Evolutionary conservation across 1,140 invertebrate genomes (phyloP).

Genomic region (Proctacanthus coquilletti): DNA sequence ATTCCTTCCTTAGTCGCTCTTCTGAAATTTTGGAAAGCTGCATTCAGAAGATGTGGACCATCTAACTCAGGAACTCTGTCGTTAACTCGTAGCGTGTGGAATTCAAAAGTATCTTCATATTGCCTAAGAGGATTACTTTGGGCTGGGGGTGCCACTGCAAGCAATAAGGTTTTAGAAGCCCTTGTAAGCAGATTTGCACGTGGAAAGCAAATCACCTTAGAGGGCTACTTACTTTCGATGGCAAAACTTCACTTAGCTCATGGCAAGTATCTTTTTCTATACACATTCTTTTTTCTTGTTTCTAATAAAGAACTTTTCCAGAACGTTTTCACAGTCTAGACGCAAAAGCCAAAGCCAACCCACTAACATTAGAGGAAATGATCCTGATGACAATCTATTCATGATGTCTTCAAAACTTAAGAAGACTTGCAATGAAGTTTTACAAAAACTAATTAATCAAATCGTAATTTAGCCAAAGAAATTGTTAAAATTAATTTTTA

Average conservation of each 20-base stretch:
- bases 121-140: slow-evolving; percentile 45
- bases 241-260: slow-evolving; percentile 55
- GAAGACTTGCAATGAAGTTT: no score
- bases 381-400: slow-evolving; percentile 57
- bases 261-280: slow-evolving; percentile 32
- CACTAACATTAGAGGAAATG: slow-evolving; percentile 57
- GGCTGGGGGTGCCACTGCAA: slow-evolving; percentile 51
- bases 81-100: slow-evolving; percentile 23
- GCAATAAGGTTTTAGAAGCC: slow-evolving; percentile 61
- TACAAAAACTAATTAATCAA: no score
- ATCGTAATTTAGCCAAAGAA: no score
- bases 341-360: slow-evolving; percentile 56
- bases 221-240: slow-evolving; percentile 51
- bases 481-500: no score
- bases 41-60: slow-evolving; percentile 35
- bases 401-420: slow-evolving; percentile 32
- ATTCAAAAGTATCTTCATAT: slow-evolving; percentile 43
- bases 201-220: slow-evolving; percentile 40
- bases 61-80: slow-evolving; percentile 41
- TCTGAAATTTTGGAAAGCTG: slow-evolving; percentile 44
- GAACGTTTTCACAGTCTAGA: slow-evolving; percentile 54
- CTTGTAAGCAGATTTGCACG: slow-evolving; percentile 49
- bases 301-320: slow-evolving; percentile 29
- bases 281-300: slow-evolving; percentile 3
- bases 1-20: slow-evolving; percentile 44